Evolutionary conservation across 2,888 invertebrate species (phyloP).

Genomic region (Ligdia adustata): DNA sequence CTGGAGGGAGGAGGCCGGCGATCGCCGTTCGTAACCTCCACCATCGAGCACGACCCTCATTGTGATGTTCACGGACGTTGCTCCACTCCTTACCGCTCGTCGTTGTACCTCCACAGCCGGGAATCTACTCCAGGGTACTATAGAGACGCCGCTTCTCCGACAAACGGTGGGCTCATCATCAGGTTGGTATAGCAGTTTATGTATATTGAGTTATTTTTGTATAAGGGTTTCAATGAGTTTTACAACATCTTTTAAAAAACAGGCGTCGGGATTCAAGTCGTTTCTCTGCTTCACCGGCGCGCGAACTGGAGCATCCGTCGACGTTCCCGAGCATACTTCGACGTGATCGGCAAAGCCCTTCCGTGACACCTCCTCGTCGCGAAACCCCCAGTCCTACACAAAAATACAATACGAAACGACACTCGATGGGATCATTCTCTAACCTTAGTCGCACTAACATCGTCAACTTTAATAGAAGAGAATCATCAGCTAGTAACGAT

Average conservation of each 20-base stretch:
- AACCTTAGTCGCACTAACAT: slow-evolving; percentile 68
- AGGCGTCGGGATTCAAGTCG: slow-evolving; percentile 86
- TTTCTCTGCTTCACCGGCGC: slow-evolving; percentile 81
- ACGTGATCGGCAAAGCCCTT: slow-evolving; percentile 81
- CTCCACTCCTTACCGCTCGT: slow-evolving; percentile 72
- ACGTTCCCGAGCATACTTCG: slow-evolving; percentile 88
- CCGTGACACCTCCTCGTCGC: slow-evolving; percentile 74
- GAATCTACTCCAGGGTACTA: slow-evolving; percentile 83
- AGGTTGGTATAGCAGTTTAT: slow-evolving; percentile 68
- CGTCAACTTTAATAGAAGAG: slow-evolving; percentile 73
- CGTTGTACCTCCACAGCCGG: slow-evolving; percentile 74
- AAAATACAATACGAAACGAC: slow-evolving; percentile 63
- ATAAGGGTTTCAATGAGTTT: no score
- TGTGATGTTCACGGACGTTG: slow-evolving; percentile 89
- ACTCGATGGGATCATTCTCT: slow-evolving; percentile 76
- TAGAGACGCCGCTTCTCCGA: slow-evolving; percentile 80
- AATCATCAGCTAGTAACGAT: slow-evolving; percentile 65
- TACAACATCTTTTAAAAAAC: no score
- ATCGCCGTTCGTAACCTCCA: slow-evolving; percentile 75
- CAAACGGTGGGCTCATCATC: slow-evolving; percentile 75
- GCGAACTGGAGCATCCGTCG: slow-evolving; percentile 88
- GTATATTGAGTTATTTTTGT: no score
- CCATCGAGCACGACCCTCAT: slow-evolving; percentile 84
- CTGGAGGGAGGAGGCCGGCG: slow-evolving; percentile 79
- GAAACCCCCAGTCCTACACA: slow-evolving; percentile 78